phyloP scores from a whole-genome alignment of 2,113 vertebrate genomes.

The Xyliphius kryptos region DNA sequence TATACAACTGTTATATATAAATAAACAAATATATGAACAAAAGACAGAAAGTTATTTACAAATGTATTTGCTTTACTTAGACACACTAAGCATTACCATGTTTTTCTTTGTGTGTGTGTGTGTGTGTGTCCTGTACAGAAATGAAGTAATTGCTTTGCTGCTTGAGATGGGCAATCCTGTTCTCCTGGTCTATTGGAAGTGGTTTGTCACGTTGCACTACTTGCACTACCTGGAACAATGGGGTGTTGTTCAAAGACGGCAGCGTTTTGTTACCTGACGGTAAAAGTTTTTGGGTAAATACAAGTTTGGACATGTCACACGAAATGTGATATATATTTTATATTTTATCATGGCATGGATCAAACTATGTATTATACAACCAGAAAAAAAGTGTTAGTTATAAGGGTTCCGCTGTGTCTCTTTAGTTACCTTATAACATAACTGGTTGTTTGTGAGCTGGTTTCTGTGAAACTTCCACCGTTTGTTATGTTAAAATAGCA shows the following conservation, averaged over 20 bases:
- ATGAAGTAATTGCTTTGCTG: background rate
- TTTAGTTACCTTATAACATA: conserved; percentile 30
- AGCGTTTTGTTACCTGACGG: conserved; percentile 57
- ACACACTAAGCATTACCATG: background rate
- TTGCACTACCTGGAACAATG: conserved; percentile 28
- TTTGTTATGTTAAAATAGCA: conserved; percentile 72
- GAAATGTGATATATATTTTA: conserved; percentile 1
- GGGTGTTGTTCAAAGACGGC: conserved; percentile 46
- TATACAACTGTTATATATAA: too few relatives aligned
- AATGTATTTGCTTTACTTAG: background rate
- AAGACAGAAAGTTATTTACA: too few relatives aligned
- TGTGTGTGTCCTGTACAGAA: conserved; percentile 8
- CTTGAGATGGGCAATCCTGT: too few relatives aligned
- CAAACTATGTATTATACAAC: conserved; percentile 59
- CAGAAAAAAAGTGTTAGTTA: conserved; percentile 33
- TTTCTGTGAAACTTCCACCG: conserved; percentile 86
- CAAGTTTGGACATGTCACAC: conserved; percentile 50
- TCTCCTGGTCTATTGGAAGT: conserved; percentile 37
- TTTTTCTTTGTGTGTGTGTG: too few relatives aligned
- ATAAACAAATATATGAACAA: too few relatives aligned
- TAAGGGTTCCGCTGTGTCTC: conserved; percentile 36
- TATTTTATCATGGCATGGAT: conserved; percentile 24
- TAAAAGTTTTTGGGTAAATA: conserved; percentile 64
- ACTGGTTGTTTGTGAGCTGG: conserved; percentile 62
- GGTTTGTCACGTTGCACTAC: conserved; percentile 9